Evolutionary conservation across 2,797 vertebrate genomes (phyloP).

Genomic region (Pseudochaenichthys georgianus): DNA sequence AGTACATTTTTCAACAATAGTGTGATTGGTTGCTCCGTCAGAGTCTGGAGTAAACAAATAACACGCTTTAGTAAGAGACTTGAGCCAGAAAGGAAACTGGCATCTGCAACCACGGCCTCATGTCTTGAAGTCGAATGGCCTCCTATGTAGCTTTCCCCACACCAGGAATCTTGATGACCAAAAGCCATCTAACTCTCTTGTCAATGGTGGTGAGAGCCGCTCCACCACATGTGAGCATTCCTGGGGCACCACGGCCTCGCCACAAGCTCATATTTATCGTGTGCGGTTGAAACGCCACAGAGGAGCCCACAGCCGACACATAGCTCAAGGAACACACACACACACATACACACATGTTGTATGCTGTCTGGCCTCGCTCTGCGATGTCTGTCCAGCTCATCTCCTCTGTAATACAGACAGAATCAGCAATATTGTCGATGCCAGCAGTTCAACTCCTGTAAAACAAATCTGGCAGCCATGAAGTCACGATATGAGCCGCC

Average conservation of each 20-base stretch:
- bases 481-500: slow-evolving; percentile 56
- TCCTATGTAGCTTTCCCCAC: slow-evolving; percentile 77
- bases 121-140: slow-evolving; percentile 70
- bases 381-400: slow-evolving; percentile 60
- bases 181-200: slow-evolving; percentile 82
- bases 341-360: slow-evolving; percentile 34
- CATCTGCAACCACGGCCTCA: slow-evolving; percentile 57
- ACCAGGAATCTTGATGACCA: slow-evolving; percentile 82
- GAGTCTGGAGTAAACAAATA: slow-evolving; percentile 78
- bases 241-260: slow-evolving; percentile 81
- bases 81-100: slow-evolving; percentile 76
- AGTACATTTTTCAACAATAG: slow-evolving; percentile 81
- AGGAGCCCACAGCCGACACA: slow-evolving; percentile 81
- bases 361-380: slow-evolving; percentile 51
- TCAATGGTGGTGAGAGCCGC: slow-evolving; percentile 85
- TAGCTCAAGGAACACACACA: slow-evolving; percentile 74
- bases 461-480: slow-evolving; percentile 63
- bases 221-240: slow-evolving; percentile 86
- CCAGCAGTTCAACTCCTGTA: slow-evolving; percentile 66
- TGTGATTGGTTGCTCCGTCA: slow-evolving; percentile 69
- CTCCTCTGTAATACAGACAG: slow-evolving; percentile 59
- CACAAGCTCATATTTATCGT: slow-evolving; percentile 88
- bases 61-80: slow-evolving; percentile 74
- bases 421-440: slow-evolving; percentile 64
- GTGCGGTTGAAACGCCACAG: slow-evolving; percentile 83